Conservation (phyloP, 2,888 invertebrate species). For the Dryobota labecula region DNA sequence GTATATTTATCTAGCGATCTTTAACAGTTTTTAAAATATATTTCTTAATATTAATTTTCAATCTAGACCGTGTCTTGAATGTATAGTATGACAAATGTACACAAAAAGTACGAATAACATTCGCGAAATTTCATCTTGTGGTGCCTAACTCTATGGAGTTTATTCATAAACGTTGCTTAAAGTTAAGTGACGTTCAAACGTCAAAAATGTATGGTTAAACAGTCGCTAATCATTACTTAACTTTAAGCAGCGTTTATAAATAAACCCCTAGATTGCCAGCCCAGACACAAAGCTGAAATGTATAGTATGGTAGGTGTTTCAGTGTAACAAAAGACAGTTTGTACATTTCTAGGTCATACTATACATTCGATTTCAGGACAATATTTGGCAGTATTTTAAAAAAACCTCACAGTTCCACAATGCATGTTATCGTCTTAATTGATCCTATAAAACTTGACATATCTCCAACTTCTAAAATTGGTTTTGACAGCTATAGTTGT, state of each 20-base stretch:
- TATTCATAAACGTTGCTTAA: no score
- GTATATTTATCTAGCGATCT: constrained; percentile 61
- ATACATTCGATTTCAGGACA: constrained; percentile 29
- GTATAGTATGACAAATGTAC: constrained; percentile 39
- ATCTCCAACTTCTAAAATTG: background rate
- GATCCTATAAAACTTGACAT: background rate
- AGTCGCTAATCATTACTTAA: no score
- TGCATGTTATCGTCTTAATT: constrained; percentile 18
- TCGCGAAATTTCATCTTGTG: no score
- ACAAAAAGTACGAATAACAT: background rate
- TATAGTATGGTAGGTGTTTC: background rate
- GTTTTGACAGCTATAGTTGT: background rate
- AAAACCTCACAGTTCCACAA: background rate
- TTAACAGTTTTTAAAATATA: constrained; percentile 61
- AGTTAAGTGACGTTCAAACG: no score
- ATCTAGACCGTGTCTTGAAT: constrained; percentile 35
- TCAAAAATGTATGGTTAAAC: no score
- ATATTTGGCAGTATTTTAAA: constrained; percentile 55
- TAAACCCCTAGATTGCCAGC: no score
- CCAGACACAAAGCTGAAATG: background rate
- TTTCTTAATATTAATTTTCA: constrained; percentile 41
- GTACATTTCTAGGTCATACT: constrained; percentile 2
- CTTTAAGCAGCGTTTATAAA: no score
- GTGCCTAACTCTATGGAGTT: background rate
- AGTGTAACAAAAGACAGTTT: background rate